A percentile compares a stretch with the other conserved stretches of the same genome.
phyloP scores from a whole-genome alignment of 2,797 vertebrate genomes.

The Chromobotia macracanthus region DNA sequence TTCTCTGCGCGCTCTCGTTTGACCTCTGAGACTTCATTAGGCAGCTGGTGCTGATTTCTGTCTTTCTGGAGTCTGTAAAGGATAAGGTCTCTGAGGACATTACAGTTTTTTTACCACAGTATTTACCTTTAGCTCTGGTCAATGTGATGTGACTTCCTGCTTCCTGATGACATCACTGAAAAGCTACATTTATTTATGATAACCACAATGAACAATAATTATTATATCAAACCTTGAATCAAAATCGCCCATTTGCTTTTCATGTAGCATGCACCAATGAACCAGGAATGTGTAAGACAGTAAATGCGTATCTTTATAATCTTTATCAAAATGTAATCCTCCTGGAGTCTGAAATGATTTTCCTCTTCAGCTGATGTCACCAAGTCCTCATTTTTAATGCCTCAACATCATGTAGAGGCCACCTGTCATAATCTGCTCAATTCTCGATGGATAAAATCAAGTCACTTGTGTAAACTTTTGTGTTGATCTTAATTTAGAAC shows the following conservation, averaged over 20 bases:
- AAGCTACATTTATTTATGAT: neutral
- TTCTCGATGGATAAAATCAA: neutral
- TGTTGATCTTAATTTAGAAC: neutral
- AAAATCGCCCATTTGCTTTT: neutral
- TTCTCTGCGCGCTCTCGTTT: neutral
- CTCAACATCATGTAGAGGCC: neutral
- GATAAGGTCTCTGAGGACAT: neutral
- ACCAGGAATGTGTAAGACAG: too few species aligned
- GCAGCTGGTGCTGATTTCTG: slow-evolving; percentile 32
- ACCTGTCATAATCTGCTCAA: neutral
- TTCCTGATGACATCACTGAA: neutral
- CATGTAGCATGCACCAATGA: too few species aligned
- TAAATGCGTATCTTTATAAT: neutral
- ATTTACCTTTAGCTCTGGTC: neutral
- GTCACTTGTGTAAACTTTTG: neutral
- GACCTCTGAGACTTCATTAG: slow-evolving; percentile 21
- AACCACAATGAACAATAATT: neutral
- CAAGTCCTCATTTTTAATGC: neutral
- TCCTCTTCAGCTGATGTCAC: neutral
- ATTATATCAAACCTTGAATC: neutral
- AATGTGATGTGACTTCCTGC: neutral
- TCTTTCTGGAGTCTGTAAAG: slow-evolving; percentile 14
- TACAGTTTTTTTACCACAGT: slow-evolving; percentile 9
- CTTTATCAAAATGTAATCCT: neutral
- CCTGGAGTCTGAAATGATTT: neutral